A percentile compares a stretch with the other conserved stretches of the same genome.
These are phyloP conservation scores for Morus bassanus DNA, from an alignment of 2,797 vertebrate species.

Conservation along the genomic window DNA sequence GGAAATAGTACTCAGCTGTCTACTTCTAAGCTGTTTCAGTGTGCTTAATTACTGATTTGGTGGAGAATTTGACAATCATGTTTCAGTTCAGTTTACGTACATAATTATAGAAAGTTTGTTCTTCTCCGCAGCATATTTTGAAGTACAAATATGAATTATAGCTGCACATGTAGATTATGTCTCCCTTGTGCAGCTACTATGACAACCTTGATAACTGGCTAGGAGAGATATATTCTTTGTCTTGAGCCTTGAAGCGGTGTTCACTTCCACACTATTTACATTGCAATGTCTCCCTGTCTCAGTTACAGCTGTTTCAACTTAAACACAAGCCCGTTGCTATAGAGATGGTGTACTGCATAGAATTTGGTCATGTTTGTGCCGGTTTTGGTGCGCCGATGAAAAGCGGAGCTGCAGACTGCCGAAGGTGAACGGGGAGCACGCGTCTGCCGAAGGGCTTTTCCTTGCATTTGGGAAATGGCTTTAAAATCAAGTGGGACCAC, in stretches of 20 bases:
- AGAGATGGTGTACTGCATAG: slow-evolving; percentile 15
- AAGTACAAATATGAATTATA: not conserved
- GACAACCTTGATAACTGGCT: not conserved
- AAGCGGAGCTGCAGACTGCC: not conserved
- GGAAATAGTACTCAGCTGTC: not conserved
- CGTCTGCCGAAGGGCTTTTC: not conserved
- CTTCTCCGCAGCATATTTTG: not conserved
- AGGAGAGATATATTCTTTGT: not conserved
- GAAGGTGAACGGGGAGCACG: not conserved
- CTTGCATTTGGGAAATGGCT: not conserved
- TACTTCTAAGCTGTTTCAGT: not conserved
- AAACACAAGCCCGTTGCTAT: slow-evolving; percentile 56
- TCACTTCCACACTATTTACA: slow-evolving; percentile 19
- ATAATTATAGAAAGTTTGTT: not conserved
- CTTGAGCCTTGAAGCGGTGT: not conserved
- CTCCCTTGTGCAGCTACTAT: not conserved
- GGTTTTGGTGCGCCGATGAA: not conserved
- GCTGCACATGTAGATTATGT: not conserved
- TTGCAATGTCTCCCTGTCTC: slow-evolving; percentile 1
- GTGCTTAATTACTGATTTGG: not conserved
- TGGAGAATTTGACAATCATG: not conserved
- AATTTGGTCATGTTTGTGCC: slow-evolving; percentile 39
- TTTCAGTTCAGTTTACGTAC: not conserved
- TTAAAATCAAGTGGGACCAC: accelerated
- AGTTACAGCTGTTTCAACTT: slow-evolving; percentile 56